Conservation (phyloP, 2,113 vertebrate species). For the Polypterus bichir region DNA sequence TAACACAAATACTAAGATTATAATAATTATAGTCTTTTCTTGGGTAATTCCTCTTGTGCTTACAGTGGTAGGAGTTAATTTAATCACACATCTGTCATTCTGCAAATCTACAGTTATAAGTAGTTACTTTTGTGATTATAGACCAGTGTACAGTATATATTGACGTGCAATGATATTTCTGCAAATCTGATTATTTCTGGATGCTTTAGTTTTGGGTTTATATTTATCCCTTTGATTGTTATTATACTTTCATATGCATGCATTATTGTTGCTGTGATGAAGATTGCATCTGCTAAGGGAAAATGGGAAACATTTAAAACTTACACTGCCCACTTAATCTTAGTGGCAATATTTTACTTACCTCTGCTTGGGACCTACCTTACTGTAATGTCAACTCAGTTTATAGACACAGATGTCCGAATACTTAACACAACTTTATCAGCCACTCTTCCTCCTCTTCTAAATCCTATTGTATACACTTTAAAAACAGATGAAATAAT, state of each 20-base stretch:
- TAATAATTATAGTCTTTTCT: neutral
- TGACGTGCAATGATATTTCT: slow-evolving; percentile 37
- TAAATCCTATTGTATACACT: slow-evolving; percentile 46
- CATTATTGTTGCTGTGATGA: slow-evolving; percentile 38
- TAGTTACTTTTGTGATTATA: slow-evolving; percentile 50
- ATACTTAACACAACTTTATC: slow-evolving; percentile 36
- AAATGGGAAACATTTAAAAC: slow-evolving; percentile 34
- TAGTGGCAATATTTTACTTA: slow-evolving; percentile 43
- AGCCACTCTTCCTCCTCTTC: slow-evolving; percentile 36
- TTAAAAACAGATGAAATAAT: slow-evolving; percentile 43
- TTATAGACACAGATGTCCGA: slow-evolving; percentile 27
- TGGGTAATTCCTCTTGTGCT: neutral
- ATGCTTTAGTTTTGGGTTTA: neutral
- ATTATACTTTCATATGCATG: slow-evolving; percentile 29
- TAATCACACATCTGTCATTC: slow-evolving; percentile 37
- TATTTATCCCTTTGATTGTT: slow-evolving; percentile 23
- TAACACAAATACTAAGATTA: neutral
- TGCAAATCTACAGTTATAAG: slow-evolving; percentile 35
- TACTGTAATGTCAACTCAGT: slow-evolving; percentile 20
- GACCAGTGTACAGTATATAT: slow-evolving; percentile 38
- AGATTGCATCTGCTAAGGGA: slow-evolving; percentile 31
- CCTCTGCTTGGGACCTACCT: slow-evolving; percentile 30
- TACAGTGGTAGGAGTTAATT: neutral
- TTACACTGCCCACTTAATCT: slow-evolving; percentile 37
- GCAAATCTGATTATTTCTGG: slow-evolving; percentile 28